These are phyloP conservation scores for Carpatolechia fugitivella DNA, from an alignment of 2,888 invertebrate genomes.

Conservation along the genomic window DNA sequence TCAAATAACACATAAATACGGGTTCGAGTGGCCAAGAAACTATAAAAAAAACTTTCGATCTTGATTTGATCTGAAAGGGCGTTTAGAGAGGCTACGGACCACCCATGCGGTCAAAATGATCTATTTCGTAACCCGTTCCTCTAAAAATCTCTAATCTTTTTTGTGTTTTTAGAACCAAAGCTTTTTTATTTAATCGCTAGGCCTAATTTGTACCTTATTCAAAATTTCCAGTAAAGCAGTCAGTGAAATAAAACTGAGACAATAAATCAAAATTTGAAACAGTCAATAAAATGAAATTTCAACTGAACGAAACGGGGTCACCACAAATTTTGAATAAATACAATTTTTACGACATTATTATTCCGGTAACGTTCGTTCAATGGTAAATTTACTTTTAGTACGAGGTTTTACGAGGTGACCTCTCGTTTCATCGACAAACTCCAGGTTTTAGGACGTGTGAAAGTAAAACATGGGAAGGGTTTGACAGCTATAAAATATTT, in stretches of 20 bases:
- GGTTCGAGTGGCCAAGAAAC: neutral
- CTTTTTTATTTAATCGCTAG: constrained; percentile 12
- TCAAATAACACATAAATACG: constrained; percentile 8
- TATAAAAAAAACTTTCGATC: constrained; percentile 10
- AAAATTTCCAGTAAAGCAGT: neutral
- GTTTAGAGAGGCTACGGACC: constrained; percentile 34
- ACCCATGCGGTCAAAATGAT: constrained; percentile 49
- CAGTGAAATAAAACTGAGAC: neutral
- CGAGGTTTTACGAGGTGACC: constrained; percentile 62
- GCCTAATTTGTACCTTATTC: neutral
- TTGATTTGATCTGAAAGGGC: constrained; percentile 7
- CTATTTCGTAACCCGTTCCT: constrained; percentile 40
- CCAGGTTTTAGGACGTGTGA: constrained; percentile 72
- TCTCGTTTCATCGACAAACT: constrained; percentile 59
- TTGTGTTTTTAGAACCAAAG: constrained; percentile 21
- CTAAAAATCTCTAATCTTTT: constrained; percentile 41
- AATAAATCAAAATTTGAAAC: constrained; percentile 30
- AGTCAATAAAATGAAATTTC: constrained; percentile 30
- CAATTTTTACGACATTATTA: constrained; percentile 72
- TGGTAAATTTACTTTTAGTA: constrained; percentile 45
- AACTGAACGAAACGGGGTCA: neutral
- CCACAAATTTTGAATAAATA: constrained; percentile 48
- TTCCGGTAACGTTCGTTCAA: constrained; percentile 44
- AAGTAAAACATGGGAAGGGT: constrained; percentile 63
- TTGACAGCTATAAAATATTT: constrained; percentile 46